phyloP scores from a whole-genome alignment of 2,888 invertebrate species.

The Tridacna gigas region DNA sequence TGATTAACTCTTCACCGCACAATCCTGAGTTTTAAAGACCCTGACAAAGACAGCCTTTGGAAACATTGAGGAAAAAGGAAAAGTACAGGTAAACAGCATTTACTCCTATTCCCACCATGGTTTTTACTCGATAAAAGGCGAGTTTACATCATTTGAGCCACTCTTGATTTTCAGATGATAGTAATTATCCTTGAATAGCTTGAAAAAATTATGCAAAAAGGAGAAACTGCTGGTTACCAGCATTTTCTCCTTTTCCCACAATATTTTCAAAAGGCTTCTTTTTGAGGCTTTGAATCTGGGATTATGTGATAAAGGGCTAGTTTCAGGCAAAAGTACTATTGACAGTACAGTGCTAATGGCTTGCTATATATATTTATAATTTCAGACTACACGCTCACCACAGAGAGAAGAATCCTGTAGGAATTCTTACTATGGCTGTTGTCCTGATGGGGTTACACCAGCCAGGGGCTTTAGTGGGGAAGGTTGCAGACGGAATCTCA shows the following conservation, averaged over 20 bases:
- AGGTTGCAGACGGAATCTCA: constrained; percentile 89
- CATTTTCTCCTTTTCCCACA: background rate
- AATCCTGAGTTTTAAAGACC: too few relatives aligned
- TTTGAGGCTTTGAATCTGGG: background rate
- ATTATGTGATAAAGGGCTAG: too few relatives aligned
- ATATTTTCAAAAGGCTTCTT: background rate
- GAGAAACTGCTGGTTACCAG: background rate
- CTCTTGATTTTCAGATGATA: too few relatives aligned
- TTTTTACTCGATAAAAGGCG: too few relatives aligned
- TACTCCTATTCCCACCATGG: too few relatives aligned
- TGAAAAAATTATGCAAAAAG: too few relatives aligned
- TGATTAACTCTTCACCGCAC: too few relatives aligned
- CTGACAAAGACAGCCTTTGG: too few relatives aligned
- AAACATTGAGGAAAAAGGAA: too few relatives aligned
- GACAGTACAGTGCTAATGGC: background rate
- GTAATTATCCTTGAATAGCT: too few relatives aligned
- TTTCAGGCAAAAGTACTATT: background rate
- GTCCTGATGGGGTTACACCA: constrained; percentile 93
- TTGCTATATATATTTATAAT: background rate
- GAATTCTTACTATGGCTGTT: constrained; percentile 89
- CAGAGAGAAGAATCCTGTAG: constrained; percentile 11
- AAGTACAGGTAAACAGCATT: too few relatives aligned
- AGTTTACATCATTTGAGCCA: too few relatives aligned
- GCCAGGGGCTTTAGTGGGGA: constrained; percentile 90
- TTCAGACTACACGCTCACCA: background rate